Percentiles rank a stretch among this genome's conserved stretches.
phyloP scores from a whole-genome alignment of 2,888 invertebrate species.

The Sinotaia quadrata region DNA sequence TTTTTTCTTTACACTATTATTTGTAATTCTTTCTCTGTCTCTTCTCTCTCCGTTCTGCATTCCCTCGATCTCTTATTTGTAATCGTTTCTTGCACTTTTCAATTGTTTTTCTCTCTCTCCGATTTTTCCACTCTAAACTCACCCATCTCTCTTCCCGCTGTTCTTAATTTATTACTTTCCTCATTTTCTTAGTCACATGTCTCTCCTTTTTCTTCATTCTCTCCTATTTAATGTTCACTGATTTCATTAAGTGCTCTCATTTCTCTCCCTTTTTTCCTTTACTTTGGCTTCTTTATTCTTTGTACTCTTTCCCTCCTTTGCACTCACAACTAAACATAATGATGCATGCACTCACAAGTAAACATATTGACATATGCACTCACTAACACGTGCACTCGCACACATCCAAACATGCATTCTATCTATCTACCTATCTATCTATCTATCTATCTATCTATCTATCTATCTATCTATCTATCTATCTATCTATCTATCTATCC shows the following conservation, averaged over 20 bases:
- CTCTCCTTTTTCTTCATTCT: background rate
- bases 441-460: background rate
- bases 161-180: background rate
- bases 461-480: constrained; percentile 3
- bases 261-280: background rate
- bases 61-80: background rate
- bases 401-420: constrained; percentile 1
- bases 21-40: background rate
- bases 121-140: background rate
- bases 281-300: background rate
- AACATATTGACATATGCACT: background rate
- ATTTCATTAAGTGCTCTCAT: background rate
- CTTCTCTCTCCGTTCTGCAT: background rate
- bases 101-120: background rate
- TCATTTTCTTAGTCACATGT: background rate
- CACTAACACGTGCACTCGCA: background rate
- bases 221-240: background rate
- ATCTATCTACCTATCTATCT: background rate
- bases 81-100: background rate
- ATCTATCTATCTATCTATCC: background rate
- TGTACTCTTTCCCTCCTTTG: background rate
- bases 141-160: background rate
- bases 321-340: background rate
- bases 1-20: background rate
- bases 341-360: background rate